Percentiles rank a stretch among this genome's conserved stretches.
Evolutionary conservation across 2,888 invertebrate genomes (phyloP).

Genomic region (Sarcophaga subvicina): DNA sequence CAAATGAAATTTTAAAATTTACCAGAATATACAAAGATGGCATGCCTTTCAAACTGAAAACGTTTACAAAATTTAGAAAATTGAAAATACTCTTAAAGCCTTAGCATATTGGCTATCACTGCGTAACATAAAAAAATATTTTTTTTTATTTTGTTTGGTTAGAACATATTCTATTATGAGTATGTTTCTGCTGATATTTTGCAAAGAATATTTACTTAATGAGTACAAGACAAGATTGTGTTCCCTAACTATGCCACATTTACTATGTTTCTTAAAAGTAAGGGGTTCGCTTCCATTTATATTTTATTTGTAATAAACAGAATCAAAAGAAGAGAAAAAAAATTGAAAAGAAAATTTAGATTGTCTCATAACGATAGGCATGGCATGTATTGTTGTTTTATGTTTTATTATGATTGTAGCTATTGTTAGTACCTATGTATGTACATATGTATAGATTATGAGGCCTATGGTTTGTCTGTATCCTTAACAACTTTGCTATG

Average conservation of each 20-base stretch:
- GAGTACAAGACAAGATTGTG: too few species aligned
- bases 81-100: neutral
- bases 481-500: neutral
- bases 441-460: neutral
- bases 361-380: slow-evolving; percentile 61
- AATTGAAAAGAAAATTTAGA: slow-evolving; percentile 3
- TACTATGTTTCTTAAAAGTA: too few species aligned
- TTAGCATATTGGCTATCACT: neutral
- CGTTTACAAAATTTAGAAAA: neutral
- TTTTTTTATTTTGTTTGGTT: too few species aligned
- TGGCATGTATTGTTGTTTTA: slow-evolving; percentile 30
- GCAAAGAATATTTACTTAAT: too few species aligned
- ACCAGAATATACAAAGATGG: too few species aligned
- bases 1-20: too few species aligned
- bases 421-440: neutral
- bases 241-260: too few species aligned
- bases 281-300: too few species aligned
- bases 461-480: neutral
- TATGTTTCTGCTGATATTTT: too few species aligned
- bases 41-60: neutral
- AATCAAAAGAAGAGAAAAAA: neutral
- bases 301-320: neutral
- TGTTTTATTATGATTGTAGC: slow-evolving; percentile 40
- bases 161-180: too few species aligned
- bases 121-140: too few species aligned